Evolutionary conservation across 1,140 invertebrate species (phyloP).

Genomic region (Tetragnatha versicolor): DNA sequence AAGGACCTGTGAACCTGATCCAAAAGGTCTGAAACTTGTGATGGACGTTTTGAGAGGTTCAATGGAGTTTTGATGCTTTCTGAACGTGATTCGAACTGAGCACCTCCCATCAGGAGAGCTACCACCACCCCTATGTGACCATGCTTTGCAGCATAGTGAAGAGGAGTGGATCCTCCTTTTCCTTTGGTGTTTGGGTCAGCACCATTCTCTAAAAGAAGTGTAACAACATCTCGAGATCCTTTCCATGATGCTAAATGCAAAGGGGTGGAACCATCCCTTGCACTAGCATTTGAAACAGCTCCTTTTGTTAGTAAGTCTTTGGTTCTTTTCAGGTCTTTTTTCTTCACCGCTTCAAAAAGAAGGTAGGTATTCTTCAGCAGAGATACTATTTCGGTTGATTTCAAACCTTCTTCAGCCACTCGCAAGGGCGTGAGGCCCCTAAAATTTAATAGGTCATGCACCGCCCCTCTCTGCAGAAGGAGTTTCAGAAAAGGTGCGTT

Average conservation of each 20-base stretch:
- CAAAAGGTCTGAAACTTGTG: conserved; percentile 32
- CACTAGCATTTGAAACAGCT: background rate
- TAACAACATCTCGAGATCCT: background rate
- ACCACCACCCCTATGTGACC: conserved; percentile 13
- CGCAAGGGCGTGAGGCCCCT: background rate
- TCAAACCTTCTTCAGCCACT: background rate
- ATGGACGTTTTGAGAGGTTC: background rate
- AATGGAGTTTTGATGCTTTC: conserved; percentile 4
- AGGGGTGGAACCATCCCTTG: background rate
- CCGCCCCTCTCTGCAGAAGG: background rate
- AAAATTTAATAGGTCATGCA: background rate
- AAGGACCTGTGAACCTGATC: conserved; percentile 14
- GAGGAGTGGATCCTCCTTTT: background rate
- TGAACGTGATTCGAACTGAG: background rate
- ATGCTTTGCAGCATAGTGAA: conserved; percentile 39
- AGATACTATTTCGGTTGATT: background rate
- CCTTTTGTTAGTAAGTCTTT: background rate
- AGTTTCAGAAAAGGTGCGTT: background rate
- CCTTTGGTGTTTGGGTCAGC: background rate
- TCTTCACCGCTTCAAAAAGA: background rate
- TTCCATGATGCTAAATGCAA: conserved; percentile 6
- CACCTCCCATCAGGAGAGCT: background rate
- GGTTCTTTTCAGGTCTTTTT: background rate
- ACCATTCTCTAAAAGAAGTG: background rate
- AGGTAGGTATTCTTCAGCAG: background rate